Base-by-base conservation (phyloP, 2,113 vertebrate genomes). In the Balaeniceps rex region DNA sequence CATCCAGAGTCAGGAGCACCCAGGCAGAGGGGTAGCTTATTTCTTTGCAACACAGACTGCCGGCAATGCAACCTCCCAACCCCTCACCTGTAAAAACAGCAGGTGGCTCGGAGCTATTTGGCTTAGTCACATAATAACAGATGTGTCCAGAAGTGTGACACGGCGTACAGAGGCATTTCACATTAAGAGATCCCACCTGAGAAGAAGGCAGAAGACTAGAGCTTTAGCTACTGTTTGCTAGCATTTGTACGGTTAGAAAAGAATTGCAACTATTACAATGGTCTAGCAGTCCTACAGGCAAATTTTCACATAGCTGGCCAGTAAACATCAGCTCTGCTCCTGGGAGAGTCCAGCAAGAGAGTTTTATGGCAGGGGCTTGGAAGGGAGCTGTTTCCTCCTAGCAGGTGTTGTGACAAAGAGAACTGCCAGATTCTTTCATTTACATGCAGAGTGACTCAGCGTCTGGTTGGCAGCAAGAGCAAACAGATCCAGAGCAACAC, bases 121-220 rank as follows among this genome's bases (percentile, higher is more conserved):
- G 99, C 97, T 99, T 99, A 55, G 98, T 99, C 96, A 99, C 99
- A 69, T 98, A 99, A 96, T 99, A 99, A 97, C 99, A 99, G 98
- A 99, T 99, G 97, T 99, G 99, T 76, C 99, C 99, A 5, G 99
- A 99, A 6, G 99, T 99, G 98, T 99, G 99, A 95, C 99, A 99
- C 0, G 99, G 99, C 5, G 99, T 99, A 12, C 98, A 98, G 83
- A 99, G 98, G 95, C 99, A 99, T 98, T 99, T 99, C 75, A 99
- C 97, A 42, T 66, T 98, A 22, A 99, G 99, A 23, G 99, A 99
- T 79, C 99, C 99, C 96, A 99, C 97, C 99, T 99, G 91, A 65
- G 87, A 84, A 96, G 54, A 61, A 80, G 91, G 80, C 51, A n/a
- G 58, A 68, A 40, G 61, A 83, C n/a, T 93, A 40, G 42, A 97